phyloP scores from a whole-genome alignment of 1,140 invertebrate species.

The Micrasema longulum region DNA sequence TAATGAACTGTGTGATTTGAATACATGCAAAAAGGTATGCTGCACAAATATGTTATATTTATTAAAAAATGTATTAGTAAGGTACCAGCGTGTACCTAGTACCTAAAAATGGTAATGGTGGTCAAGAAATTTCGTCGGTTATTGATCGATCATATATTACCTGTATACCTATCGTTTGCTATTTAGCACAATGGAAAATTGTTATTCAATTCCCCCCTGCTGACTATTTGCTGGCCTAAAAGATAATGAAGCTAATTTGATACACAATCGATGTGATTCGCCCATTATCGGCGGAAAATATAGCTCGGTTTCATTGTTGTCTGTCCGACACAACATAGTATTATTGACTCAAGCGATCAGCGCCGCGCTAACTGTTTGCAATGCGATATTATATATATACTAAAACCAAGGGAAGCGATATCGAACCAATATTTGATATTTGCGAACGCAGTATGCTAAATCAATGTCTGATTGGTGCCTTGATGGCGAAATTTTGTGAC shows the following conservation, averaged over 20 bases:
- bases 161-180: no score
- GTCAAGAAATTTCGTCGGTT: no score
- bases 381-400: neutral
- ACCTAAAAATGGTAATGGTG: no score
- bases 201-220: constrained; percentile 6
- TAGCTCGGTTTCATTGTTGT: constrained; percentile 21
- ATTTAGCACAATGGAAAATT: no score
- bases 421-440: constrained; percentile 24
- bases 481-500: neutral
- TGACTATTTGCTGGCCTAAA: neutral
- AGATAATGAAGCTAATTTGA: constrained; percentile 28
- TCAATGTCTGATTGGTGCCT: constrained; percentile 16
- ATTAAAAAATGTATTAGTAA: no score
- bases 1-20: no score
- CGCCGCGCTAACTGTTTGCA: constrained; percentile 6
- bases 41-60: no score
- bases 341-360: constrained; percentile 16
- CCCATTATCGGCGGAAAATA: constrained; percentile 26
- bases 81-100: no score
- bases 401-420: constrained; percentile 1
- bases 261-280: constrained; percentile 36
- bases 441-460: constrained; percentile 5
- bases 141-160: no score
- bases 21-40: no score
- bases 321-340: neutral